Conservation (phyloP, 2,113 vertebrate species). For the Pantherophis guttatus region DNA sequence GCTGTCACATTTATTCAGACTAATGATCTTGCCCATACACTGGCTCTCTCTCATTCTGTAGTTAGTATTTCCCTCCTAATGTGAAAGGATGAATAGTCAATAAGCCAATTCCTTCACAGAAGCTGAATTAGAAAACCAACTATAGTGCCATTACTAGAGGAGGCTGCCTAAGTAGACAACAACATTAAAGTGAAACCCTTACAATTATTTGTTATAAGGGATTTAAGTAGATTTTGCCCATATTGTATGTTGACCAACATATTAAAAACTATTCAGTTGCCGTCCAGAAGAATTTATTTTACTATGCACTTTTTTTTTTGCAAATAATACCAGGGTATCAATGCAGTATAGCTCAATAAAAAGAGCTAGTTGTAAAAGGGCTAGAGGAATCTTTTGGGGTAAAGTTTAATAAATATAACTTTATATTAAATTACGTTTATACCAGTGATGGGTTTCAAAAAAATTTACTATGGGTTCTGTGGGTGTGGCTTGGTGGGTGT, state of each 20-base stretch:
- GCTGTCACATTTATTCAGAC: conserved; percentile 57
- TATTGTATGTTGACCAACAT: conserved; percentile 39
- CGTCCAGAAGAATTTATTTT: conserved; percentile 47
- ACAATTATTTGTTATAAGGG: conserved; percentile 51
- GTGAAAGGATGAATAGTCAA: conserved; percentile 56
- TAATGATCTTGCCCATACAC: conserved; percentile 56
- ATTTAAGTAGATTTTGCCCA: conserved; percentile 44
- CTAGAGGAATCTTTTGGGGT: not conserved
- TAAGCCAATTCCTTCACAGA: conserved; percentile 48
- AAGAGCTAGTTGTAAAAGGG: not conserved
- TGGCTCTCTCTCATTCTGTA: conserved; percentile 38
- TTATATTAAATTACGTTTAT: not conserved
- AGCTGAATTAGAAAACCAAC: conserved; percentile 42
- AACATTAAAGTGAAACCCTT: conserved; percentile 44
- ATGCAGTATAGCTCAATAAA: not conserved
- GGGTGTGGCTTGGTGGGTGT: too few species aligned
- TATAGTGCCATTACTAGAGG: conserved; percentile 48
- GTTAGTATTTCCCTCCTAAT: conserved; percentile 60
- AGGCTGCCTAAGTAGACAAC: conserved; percentile 37
- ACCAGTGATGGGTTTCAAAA: not conserved
- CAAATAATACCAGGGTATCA: not conserved
- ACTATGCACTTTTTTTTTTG: conserved; percentile 32
- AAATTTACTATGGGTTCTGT: too few species aligned
- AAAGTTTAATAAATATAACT: not conserved
- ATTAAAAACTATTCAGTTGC: conserved; percentile 47